Percentiles rank a stretch among this genome's conserved stretches.
These are phyloP conservation scores for Muraenolepis orangiensis DNA, from an alignment of 2,797 vertebrate genomes.

Conservation along the genomic window DNA sequence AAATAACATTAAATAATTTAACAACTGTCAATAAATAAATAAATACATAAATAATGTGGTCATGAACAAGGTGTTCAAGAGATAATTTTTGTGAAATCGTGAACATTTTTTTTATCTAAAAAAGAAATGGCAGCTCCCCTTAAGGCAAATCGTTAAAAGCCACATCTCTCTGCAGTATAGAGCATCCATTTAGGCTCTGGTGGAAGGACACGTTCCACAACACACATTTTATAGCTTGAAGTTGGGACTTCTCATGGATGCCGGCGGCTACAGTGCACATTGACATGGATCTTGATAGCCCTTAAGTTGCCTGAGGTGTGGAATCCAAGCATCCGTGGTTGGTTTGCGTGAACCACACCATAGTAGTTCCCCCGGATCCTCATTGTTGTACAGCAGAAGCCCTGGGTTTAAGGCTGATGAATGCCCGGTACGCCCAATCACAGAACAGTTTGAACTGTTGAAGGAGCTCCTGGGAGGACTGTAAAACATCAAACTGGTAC, in stretches of 20 bases:
- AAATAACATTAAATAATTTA: conserved; percentile 85
- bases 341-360: conserved; percentile 42
- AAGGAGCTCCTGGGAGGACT: conserved; percentile 78
- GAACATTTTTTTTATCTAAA: conserved; percentile 42
- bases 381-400: conserved; percentile 58
- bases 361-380: conserved; percentile 36
- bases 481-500: conserved; percentile 74
- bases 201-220: conserved; percentile 53
- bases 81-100: conserved; percentile 38
- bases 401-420: conserved; percentile 75
- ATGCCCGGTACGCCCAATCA: conserved; percentile 77
- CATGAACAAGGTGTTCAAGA: conserved; percentile 55
- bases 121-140: conserved; percentile 46
- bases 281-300: conserved; percentile 48
- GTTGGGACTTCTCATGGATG: conserved; percentile 50
- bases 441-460: conserved; percentile 79
- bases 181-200: conserved; percentile 50
- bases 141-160: conserved; percentile 40
- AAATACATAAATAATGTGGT: conserved; percentile 82
- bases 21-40: conserved; percentile 80
- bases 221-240: conserved; percentile 45
- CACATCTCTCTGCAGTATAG: conserved; percentile 45
- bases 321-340: conserved; percentile 30
- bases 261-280: conserved; percentile 54
- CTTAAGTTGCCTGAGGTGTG: conserved; percentile 38